Base-by-base conservation (phyloP, 2,797 vertebrate species). In the Oceanodroma leucorhoa region DNA sequence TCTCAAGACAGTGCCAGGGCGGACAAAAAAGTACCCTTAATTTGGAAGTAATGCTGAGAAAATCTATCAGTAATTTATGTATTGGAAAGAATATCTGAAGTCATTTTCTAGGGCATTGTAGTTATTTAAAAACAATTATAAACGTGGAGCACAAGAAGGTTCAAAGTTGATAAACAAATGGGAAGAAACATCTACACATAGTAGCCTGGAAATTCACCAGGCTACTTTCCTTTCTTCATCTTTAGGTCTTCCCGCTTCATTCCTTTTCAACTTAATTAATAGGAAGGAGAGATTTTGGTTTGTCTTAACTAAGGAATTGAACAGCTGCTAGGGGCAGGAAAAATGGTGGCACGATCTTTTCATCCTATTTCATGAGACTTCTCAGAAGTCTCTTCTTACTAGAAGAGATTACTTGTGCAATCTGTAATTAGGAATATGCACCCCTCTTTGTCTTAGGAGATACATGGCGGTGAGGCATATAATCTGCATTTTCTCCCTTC, bases 381-480 rank as follows among this genome's bases (percentile, higher is more conserved):
- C 70, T 82, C 30, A 14, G 57, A 61, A 71, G 12, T 34, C 26
- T 81, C 34, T 69, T 69, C 55, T 61, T 82, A 65, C 36, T 76
- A 54, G 54, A 55, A 80, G 85, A 77, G 55, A 57, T 87, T 60
- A 45, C 58, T 65, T 14, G n/a, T 72, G 38, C 62, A 65, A 24
- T 40, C 40, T 67, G 11, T 60, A 54, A 83, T 67, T 61, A 80
- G n/a, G 54, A 83, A 30, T 54, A 41, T 0, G 3, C 36, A 19
- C 10, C 29, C n/a, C 18, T 2, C 0, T 71, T 73, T 60, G 26
- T 70, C 48, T 69, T 36, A 22, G 30, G 16, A 2, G 1, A 1
- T 36, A 24, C 0, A 0, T 23, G 15, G 14, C 50, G 87, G 23
- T 20, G 45, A 41, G 57, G 34, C 11, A 3, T 40, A 16, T 50